phyloP scores from a whole-genome alignment of 1,140 invertebrate species.

The Drosophila nigromelanica region DNA sequence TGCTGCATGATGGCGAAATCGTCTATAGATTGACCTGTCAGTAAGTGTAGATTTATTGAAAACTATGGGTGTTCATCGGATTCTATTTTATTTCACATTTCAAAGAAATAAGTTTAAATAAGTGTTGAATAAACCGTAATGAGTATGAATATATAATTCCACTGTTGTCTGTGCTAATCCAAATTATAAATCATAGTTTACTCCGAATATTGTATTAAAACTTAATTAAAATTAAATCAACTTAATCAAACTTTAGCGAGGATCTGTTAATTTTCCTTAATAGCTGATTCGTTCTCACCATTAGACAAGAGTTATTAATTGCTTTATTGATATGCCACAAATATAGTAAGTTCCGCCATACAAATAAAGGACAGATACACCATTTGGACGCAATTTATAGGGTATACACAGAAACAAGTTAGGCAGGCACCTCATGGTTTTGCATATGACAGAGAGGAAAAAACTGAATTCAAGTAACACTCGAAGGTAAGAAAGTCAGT shows the following conservation, averaged over 20 bases:
- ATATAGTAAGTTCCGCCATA: too few species aligned
- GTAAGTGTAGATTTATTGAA: background rate
- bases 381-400: background rate
- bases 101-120: background rate
- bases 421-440: constrained; percentile 3
- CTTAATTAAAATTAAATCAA: too few species aligned
- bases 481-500: constrained; percentile 27
- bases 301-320: too few species aligned
- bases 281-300: too few species aligned
- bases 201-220: too few species aligned
- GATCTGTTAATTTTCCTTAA: too few species aligned
- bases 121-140: too few species aligned
- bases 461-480: background rate
- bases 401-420: constrained; percentile 10
- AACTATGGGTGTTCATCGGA: background rate
- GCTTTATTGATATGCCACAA: too few species aligned
- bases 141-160: too few species aligned
- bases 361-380: background rate
- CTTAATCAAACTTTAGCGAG: too few species aligned
- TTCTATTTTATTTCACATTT: background rate
- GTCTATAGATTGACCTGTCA: background rate
- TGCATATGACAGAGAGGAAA: constrained; percentile 19
- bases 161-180: too few species aligned
- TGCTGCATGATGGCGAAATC: constrained; percentile 4
- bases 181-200: too few species aligned